Evolutionary conservation across 2,888 invertebrate species (phyloP).

Genomic region (Subacronicta megacephala): DNA sequence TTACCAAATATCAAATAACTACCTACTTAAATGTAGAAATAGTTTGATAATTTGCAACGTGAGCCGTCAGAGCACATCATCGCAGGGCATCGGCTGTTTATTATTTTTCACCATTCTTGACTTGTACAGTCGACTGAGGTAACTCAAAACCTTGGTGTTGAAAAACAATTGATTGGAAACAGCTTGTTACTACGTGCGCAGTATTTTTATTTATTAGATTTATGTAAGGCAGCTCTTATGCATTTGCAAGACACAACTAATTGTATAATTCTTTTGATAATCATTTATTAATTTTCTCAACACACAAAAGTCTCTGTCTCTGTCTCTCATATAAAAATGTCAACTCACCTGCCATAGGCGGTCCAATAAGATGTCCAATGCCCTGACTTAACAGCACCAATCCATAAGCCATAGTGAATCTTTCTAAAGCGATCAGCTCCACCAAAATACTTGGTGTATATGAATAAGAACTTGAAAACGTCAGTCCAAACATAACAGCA

Average conservation of each 20-base stretch:
- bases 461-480: slow-evolving; percentile 97
- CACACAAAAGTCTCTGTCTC: no score
- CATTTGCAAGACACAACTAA: no score
- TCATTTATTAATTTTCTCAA: no score
- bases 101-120: slow-evolving; percentile 3
- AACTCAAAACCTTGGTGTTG: slow-evolving; percentile 21
- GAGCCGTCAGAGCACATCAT: neutral
- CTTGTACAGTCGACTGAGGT: neutral
- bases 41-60: neutral
- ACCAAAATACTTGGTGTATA: slow-evolving; percentile 97
- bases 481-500: slow-evolving; percentile 94
- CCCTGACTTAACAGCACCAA: slow-evolving; percentile 97
- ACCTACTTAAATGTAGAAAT: no score
- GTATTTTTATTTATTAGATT: slow-evolving; percentile 23
- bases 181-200: slow-evolving; percentile 11
- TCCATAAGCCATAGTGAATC: slow-evolving; percentile 98
- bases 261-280: no score
- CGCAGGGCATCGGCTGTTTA: slow-evolving; percentile 15
- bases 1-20: no score
- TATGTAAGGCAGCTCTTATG: no score
- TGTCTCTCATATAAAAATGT: slow-evolving; percentile 3
- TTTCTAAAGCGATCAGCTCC: slow-evolving; percentile 96
- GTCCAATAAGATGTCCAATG: slow-evolving; percentile 97
- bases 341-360: slow-evolving; percentile 95
- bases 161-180: slow-evolving; percentile 28